Evolutionary conservation across 30 jellyfish, hydroid and myxozoan species (phyloP).

Genomic region (Clytia hemisphaerica): DNA sequence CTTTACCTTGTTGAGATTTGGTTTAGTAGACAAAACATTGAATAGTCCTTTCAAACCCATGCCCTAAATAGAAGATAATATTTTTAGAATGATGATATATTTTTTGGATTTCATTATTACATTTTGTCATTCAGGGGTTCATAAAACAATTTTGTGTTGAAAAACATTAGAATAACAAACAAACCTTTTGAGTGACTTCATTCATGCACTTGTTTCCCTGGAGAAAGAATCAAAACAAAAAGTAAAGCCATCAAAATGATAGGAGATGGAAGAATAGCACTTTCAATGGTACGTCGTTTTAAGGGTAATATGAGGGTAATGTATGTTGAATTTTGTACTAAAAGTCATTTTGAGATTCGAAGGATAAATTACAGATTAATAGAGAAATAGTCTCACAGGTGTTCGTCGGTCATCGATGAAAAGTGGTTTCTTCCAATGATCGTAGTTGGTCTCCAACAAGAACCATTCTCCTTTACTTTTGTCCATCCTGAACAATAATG

Average conservation of each 20-base stretch:
- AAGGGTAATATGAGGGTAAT: too few species aligned
- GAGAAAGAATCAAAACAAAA: too few species aligned
- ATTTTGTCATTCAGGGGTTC: too few species aligned
- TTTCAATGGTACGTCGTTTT: too few species aligned
- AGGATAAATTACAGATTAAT: too few species aligned
- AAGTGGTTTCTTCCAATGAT: conserved; percentile 93
- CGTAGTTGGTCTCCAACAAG: conserved; percentile 95
- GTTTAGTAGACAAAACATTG: conserved; percentile 84
- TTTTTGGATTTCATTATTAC: too few species aligned
- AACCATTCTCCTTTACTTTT: conserved; percentile 72
- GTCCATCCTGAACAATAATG: conserved; percentile 46
- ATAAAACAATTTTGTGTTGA: too few species aligned
- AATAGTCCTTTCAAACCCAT: conserved; percentile 87
- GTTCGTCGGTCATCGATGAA: conserved; percentile 93
- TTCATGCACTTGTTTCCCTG: conserved; percentile 93
- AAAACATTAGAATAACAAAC: background rate
- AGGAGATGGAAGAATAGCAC: background rate
- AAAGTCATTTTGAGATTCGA: too few species aligned
- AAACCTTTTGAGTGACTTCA: conserved; percentile 72
- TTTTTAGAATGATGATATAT: too few species aligned
- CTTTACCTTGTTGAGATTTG: conserved; percentile 80
- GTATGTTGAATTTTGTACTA: too few species aligned
- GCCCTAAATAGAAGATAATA: conserved; percentile 44
- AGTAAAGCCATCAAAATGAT: background rate
- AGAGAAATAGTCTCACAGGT: conserved; percentile 52